Conservation (phyloP, 2,797 vertebrate genomes). For the Monodelphis domestica region DNA sequence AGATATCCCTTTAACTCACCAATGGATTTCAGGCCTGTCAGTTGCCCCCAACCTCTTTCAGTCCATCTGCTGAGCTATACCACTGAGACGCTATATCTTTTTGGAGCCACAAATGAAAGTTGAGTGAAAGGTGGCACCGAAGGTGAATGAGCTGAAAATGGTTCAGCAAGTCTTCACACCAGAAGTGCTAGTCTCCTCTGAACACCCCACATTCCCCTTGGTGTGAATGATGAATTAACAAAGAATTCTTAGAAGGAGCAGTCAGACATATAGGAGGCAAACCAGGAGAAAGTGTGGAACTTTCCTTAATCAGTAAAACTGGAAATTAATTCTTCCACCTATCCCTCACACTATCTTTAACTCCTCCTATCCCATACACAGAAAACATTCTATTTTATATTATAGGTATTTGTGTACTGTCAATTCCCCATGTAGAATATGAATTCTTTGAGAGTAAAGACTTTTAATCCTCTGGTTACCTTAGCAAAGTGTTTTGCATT, state of each 20-base stretch:
- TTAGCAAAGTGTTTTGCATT: neutral
- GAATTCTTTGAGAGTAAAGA: neutral
- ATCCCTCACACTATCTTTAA: neutral
- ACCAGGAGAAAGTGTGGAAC: neutral
- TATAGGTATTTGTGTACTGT: neutral
- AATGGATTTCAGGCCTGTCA: no score
- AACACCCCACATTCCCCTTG: no score
- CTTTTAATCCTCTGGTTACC: neutral
- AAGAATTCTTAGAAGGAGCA: neutral
- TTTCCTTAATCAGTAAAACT: neutral
- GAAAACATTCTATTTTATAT: neutral
- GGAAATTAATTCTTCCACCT: neutral
- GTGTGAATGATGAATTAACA: neutral
- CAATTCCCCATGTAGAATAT: neutral
- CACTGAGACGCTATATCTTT: no score
- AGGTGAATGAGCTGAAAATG: no score
- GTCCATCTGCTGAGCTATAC: no score
- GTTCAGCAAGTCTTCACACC: no score
- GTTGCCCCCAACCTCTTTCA: no score
- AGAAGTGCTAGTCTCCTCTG: no score
- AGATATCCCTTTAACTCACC: no score
- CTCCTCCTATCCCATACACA: neutral
- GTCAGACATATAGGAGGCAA: neutral
- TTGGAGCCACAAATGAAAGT: no score
- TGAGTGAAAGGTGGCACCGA: no score